phyloP scores from a whole-genome alignment of 2,113 vertebrate genomes.

The Protobothrops flavoviridis region DNA sequence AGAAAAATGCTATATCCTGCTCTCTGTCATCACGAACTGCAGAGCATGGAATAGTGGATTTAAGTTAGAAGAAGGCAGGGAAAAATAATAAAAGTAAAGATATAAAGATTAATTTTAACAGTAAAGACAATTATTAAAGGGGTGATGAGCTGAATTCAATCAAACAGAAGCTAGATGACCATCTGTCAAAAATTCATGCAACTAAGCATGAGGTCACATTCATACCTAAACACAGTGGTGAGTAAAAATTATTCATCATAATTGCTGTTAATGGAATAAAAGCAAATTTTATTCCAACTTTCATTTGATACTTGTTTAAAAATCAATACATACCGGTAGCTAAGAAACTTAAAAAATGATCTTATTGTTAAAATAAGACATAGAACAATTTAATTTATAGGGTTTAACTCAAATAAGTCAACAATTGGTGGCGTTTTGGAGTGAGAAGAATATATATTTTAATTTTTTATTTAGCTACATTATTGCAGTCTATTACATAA shows the following conservation, averaged over 20 bases:
- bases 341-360: background rate
- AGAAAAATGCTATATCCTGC: background rate
- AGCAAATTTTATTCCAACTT: background rate
- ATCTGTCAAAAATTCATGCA: background rate
- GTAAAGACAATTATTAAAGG: background rate
- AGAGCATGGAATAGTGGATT: background rate
- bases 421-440: background rate
- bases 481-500: background rate
- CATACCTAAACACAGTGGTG: background rate
- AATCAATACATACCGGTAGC: no score
- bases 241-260: background rate
- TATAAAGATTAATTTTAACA: background rate
- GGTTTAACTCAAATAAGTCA: background rate
- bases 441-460: background rate
- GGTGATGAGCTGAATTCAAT: background rate
- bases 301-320: background rate
- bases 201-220: background rate
- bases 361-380: background rate
- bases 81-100: background rate
- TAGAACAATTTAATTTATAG: background rate
- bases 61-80: background rate
- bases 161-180: background rate
- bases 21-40: background rate
- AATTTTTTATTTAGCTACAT: background rate
- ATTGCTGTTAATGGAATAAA: background rate